These are phyloP conservation scores for Tetrapedia diversipes DNA, from an alignment of 2,888 invertebrate species.

Conservation along the genomic window DNA sequence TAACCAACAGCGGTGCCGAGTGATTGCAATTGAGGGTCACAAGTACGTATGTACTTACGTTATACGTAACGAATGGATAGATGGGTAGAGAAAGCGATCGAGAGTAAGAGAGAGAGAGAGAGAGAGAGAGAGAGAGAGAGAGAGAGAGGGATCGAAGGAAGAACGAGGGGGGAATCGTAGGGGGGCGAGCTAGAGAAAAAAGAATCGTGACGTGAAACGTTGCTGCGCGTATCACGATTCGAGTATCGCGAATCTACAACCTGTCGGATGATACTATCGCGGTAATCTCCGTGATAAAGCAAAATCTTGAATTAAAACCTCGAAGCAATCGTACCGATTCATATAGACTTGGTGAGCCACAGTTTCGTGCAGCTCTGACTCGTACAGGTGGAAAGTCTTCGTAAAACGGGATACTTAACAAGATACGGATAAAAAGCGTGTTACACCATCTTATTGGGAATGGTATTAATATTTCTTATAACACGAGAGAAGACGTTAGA, in stretches of 20 bases:
- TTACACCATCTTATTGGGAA: too few relatives aligned
- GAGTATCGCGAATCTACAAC: not conserved
- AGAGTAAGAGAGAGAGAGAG: not conserved
- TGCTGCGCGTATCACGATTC: slow-evolving; percentile 8
- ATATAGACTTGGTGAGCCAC: too few relatives aligned
- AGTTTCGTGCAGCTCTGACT: too few relatives aligned
- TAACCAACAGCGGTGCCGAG: slow-evolving; percentile 57
- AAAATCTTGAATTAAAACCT: too few relatives aligned
- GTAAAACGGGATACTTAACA: too few relatives aligned
- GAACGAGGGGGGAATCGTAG: too few relatives aligned
- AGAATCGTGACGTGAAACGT: slow-evolving; percentile 25
- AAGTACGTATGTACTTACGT: slow-evolving; percentile 10
- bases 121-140: not conserved
- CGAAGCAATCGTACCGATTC: too few relatives aligned
- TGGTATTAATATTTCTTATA: too few relatives aligned
- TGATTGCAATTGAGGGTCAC: slow-evolving; percentile 57
- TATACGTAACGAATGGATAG: slow-evolving; percentile 4
- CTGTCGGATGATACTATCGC: not conserved
- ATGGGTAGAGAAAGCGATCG: slow-evolving; percentile 13
- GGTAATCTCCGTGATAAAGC: too few relatives aligned
- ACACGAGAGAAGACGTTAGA: too few relatives aligned
- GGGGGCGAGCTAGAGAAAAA: slow-evolving; percentile 1
- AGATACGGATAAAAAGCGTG: too few relatives aligned
- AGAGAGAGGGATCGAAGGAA: slow-evolving; percentile 14
- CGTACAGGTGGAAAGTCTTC: too few relatives aligned